These are phyloP conservation scores for Mormyrus proboscirostris DNA, from an alignment of 2,797 vertebrate genomes.

Conservation along the genomic window DNA sequence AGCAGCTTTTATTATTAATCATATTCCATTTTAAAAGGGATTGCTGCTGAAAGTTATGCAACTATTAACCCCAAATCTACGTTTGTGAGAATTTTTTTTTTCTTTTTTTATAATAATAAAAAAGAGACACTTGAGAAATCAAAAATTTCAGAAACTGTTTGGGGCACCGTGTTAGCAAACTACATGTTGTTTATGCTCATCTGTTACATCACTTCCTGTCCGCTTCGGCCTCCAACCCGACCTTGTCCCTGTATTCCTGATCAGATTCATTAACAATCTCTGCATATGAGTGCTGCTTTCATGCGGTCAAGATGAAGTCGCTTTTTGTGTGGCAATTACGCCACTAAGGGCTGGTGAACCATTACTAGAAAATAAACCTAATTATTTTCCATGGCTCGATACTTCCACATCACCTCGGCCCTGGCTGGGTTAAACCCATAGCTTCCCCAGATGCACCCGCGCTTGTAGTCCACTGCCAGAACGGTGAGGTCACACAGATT, in stretches of 20 bases:
- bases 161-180: neutral
- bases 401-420: constrained; percentile 5
- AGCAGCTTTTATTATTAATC: neutral
- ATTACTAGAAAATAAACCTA: constrained; percentile 62
- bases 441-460: neutral
- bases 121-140: neutral
- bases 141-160: neutral
- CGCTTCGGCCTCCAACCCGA: neutral
- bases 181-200: neutral
- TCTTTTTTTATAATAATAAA: too few relatives aligned
- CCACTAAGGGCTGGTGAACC: constrained; percentile 49
- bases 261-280: constrained; percentile 53
- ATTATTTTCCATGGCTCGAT: constrained; percentile 54
- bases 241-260: constrained; percentile 38
- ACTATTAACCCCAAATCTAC: neutral
- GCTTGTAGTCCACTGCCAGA: neutral
- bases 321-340: constrained; percentile 52
- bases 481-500: neutral
- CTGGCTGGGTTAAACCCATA: neutral
- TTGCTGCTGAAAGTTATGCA: neutral
- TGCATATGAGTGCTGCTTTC: constrained; percentile 50
- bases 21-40: neutral
- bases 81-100: neutral
- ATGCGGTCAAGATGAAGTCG: constrained; percentile 57
- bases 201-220: neutral